Evolutionary conservation across 2,113 vertebrate species (phyloP).

Genomic region (Ageneiosus marmoratus): DNA sequence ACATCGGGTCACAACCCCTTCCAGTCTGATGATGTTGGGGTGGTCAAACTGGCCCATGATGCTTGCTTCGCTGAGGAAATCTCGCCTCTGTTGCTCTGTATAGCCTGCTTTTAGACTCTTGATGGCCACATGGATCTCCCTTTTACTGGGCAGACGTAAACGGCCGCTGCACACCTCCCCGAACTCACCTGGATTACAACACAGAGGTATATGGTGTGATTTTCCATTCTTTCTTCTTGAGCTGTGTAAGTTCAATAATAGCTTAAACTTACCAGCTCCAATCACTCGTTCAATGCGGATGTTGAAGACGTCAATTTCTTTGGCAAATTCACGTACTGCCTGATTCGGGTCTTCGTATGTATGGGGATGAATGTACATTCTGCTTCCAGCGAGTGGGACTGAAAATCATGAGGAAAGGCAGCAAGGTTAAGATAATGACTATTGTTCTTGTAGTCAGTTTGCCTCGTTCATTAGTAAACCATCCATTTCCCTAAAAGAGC

Average conservation of each 20-base stretch:
- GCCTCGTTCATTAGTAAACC: constrained; percentile 44
- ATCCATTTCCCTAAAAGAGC: constrained; percentile 52
- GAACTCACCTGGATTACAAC: constrained; percentile 68
- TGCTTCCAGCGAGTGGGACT: constrained; percentile 80
- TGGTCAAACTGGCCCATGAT: constrained; percentile 80
- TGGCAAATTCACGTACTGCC: constrained; percentile 79
- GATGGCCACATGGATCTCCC: constrained; percentile 76
- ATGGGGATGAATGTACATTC: constrained; percentile 79
- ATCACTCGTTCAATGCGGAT: constrained; percentile 81
- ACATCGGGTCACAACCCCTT: constrained; percentile 77
- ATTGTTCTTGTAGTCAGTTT: constrained; percentile 24
- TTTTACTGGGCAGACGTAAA: constrained; percentile 73
- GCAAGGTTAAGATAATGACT: constrained; percentile 21
- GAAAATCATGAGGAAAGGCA: constrained; percentile 28
- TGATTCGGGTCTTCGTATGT: constrained; percentile 82
- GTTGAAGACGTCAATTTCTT: constrained; percentile 80
- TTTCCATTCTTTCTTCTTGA: neutral
- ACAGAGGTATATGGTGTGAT: neutral
- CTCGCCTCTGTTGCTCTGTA: constrained; percentile 74
- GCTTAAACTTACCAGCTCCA: constrained; percentile 72
- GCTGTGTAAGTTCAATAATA: neutral
- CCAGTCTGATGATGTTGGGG: constrained; percentile 76
- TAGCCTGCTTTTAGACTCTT: constrained; percentile 78
- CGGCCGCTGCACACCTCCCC: constrained; percentile 77
- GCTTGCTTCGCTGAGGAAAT: constrained; percentile 76